Base-by-base conservation (phyloP, 2,888 invertebrate species). In the Ecdyonurus torrentis region DNA sequence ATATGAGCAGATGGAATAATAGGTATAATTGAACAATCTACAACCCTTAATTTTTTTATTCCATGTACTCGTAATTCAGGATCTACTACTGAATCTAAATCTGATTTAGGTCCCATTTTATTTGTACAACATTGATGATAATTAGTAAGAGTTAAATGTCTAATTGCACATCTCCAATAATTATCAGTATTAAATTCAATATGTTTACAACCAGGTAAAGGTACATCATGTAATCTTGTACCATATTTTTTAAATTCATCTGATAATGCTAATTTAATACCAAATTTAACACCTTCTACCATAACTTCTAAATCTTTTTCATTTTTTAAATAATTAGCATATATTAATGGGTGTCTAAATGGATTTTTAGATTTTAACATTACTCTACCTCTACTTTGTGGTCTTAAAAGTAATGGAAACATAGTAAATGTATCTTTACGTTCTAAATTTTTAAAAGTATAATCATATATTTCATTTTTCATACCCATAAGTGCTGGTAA, bases 271-370 rank as follows among this genome's bases (percentile, higher is more conserved):
- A 70, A 61, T 2, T 63, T 63, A 18, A 69, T 59, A 23, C 66
- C 65, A 23, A 69, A 65, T 60, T 70, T 69, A 7, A 67, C 59
- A 7, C 65, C 67, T 64, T 65, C 63, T 19, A 64, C 23, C 2
- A 64, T 58, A 18, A 66, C 65, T 20, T 70, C 67, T 1, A 75
- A 71, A 69, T 70, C 76, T 64, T 68, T 67, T 2, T 78, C 79
- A 70, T 88, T 81, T 0, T 83, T 79, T 70, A 92, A 82, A 73
- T 93, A 96, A 71, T 88, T 89, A 0, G 90, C 86, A 67, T 89
- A 82, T 62, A 91, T 78, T n/a, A 81, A 75, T 0, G 92, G 90
- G 68, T 84, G 81, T 0, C 82, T 79, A 67, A 81, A 80, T 0
- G 91, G 89, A 72, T 91, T 83, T 64, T 77, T 82, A 15, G 83